Percentiles rank a stretch among this genome's conserved stretches.
Conservation (phyloP, 2,113 vertebrate genomes). For the Danionella cerebrum region DNA sequence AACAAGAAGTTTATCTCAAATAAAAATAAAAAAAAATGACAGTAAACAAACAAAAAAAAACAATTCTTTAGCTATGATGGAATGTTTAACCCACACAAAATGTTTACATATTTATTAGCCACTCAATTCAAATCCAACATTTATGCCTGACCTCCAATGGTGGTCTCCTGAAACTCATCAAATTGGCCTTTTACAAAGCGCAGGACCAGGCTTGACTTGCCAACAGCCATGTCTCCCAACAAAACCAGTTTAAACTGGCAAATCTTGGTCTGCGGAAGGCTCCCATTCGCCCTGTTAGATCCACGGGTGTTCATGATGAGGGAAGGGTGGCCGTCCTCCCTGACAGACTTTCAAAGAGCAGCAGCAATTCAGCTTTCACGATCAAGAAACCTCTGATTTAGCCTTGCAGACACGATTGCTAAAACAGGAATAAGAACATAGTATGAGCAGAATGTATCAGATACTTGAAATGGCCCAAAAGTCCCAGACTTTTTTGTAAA, state of each 20-base stretch:
- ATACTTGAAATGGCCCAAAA: no score
- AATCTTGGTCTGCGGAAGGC: conserved; percentile 71
- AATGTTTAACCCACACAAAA: neutral
- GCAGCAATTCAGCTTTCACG: no score
- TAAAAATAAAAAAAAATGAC: no score
- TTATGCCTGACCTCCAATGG: conserved; percentile 68
- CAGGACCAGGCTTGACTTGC: conserved; percentile 77
- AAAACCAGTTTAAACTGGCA: conserved; percentile 80
- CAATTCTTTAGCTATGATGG: no score
- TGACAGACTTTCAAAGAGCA: conserved; percentile 2
- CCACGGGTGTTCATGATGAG: conserved; percentile 68
- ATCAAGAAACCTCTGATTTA: no score
- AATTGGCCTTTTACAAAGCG: conserved; percentile 80
- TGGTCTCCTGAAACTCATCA: conserved; percentile 77
- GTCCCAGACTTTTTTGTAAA: no score
- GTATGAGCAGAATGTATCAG: no score
- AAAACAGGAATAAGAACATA: no score
- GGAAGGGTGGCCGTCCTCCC: conserved; percentile 29
- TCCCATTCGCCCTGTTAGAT: conserved; percentile 65
- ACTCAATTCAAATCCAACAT: neutral
- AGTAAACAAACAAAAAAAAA: neutral
- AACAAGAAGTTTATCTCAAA: no score
- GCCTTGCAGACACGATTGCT: no score
- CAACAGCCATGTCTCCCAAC: conserved; percentile 76
- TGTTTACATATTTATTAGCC: neutral